Evolutionary conservation across 2,888 invertebrate species (phyloP), one percentile per base, ranked within the genome.

Genomic region (Meloe dianella): DNA sequence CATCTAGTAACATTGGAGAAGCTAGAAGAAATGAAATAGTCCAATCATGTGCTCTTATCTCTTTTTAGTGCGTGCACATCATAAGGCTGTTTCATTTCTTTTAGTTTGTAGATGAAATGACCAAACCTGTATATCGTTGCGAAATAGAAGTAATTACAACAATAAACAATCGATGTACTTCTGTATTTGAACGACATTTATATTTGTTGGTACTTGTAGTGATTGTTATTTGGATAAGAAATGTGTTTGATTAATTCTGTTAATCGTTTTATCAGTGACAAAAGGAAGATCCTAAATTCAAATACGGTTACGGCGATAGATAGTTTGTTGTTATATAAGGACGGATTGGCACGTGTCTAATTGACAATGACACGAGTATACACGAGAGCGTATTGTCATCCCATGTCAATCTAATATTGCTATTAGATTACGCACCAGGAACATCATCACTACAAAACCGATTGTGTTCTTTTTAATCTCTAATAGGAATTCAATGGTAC

Each of bases 351-450:
- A 78, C 77, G 76, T 73, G 77, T 68, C 72, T 73, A 75, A 77
- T 77, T 75, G 76, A 76, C 77, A 77, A 76, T 72, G 75, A 76
- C 77, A 78, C 77, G 75, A 74, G 75, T 72, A 72, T 70, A 71
- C 72, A 74, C 70, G 73, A 77, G 76, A 72, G 73, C 64, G 72
- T 71, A 77, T 77, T 77, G 75, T 77, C 74, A 72, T 73, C 73
- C 73, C 68, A 71, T 73, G 74, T 75, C 75, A 73, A 73, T 75
- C 73, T 76, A 81, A 81, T 81, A 80, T 80, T 79, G 78, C 79
- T 76, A 80, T 81, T 80, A 80, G 80, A 80, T 80, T 80, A 79
- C 73, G 74, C 71, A 69, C 66, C 69, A 66, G 76, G 74, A 75
- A 74, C 70, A 76, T 74, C 71, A 63, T 75, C 65, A 67, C 68